Base-by-base conservation (phyloP, 2,113 vertebrate genomes). In the Poicephalus gulielmi region DNA sequence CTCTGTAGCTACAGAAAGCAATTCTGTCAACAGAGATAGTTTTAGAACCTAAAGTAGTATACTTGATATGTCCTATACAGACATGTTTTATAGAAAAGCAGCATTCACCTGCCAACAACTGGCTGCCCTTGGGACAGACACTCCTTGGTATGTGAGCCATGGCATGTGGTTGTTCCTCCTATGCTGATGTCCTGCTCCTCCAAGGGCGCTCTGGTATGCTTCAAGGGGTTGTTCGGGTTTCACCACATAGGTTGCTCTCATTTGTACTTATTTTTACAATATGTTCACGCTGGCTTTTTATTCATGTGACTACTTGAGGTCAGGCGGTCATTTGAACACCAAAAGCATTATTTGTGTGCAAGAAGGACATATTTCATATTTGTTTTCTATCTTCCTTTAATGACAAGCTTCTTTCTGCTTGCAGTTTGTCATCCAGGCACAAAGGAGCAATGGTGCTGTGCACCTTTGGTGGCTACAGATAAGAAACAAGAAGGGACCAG, bases 181-280 rank as follows among this genome's bases (percentile, higher is more conserved):
- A 22, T 1, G 4, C 46, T 3, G 0, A 50, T 3, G 1, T 30
- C n/a, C 1, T 0, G 0, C 13, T 82, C 11, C 11, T 27, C 44
- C 10, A 0, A 4, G 44, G 6, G 31, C 35, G 11, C 30, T 78
- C 44, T 43, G 44, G 3, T 31, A 22, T 0, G 1, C 41, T 66
- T 62, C 39, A 53, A 22, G 62, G 17, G 4, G 13, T 10, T 87
- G 24, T 52, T 49, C 0, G 0, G 18, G 17, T 33, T 75, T 50
- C 66, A 0, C 33, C 25, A 30, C 6, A 13, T 24, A 17, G 5
- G 4, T 30, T 46, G 6, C 20, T 55, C 3, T 9, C 39, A 46
- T 37, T 39, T 78, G 14, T 28, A 24, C 7, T 57, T 43, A 41
- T 86, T 90, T 88, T 85, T 37, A 64, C 3, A 9, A 49, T 63